Conservation (phyloP, 1,140 invertebrate genomes). For the Periplaneta americana region DNA sequence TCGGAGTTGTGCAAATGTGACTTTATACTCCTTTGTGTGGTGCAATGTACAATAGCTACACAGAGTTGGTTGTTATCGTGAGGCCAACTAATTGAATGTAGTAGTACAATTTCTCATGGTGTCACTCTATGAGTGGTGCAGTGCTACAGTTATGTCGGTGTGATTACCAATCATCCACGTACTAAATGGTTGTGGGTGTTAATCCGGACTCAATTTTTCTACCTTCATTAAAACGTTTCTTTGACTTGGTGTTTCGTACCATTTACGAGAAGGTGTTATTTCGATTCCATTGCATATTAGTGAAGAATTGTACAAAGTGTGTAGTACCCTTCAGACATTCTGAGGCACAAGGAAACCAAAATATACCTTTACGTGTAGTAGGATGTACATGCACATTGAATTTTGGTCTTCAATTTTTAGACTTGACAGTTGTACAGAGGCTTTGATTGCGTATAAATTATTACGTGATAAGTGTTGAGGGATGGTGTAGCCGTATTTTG, state of each 20-base stretch:
- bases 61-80: neutral
- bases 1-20: neutral
- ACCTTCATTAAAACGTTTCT: neutral
- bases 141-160: neutral
- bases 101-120: neutral
- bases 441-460: too few relatives aligned
- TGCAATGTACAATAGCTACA: neutral
- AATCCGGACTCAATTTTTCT: neutral
- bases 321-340: neutral
- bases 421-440: neutral
- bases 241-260: neutral
- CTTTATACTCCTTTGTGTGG: neutral
- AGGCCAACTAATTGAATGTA: neutral
- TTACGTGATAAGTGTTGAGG: neutral
- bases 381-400: neutral
- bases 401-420: neutral
- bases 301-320: neutral
- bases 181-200: neutral
- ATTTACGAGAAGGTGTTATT: neutral
- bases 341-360: neutral
- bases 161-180: neutral
- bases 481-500: neutral
- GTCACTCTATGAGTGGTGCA: neutral
- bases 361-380: neutral
- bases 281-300: neutral